Evolutionary conservation across 1,140 invertebrate species (phyloP), one percentile per base, ranked within the genome.

Genomic region (Maconellicoccus hirsutus): DNA sequence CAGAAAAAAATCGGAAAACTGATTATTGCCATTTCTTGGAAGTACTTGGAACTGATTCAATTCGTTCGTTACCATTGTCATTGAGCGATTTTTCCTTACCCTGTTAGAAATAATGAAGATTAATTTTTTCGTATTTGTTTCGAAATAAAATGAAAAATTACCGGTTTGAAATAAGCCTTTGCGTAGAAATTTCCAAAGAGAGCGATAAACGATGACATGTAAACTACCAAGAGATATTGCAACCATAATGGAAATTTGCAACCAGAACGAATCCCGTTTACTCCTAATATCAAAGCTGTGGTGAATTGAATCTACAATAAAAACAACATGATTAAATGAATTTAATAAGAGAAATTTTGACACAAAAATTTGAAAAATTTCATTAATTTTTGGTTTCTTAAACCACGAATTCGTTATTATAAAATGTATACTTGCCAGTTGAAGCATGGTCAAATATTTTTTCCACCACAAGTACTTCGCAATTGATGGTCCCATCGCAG

Each of bases 241-340:
- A 96, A 95, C 93, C 93, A 96, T 23, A 91, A 78, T 0, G 94
- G 93, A 78, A 95, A 96, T 72, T 90, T 87, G 80, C 94, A 96
- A 69, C 89, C 87, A 0, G 86, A 87, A 72, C 86, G 81, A 71
- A 96, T 87, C 19, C 91, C 92, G 77, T 93, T 91, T 22, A 89
- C 82, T 14, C 93, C 92, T 71, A 95, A 84, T 71, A 90, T 81
- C 69, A 95, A 83, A 33, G 92, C 93, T 74, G 86, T 86, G 0
- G 90, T 89, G 81, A 96, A 96, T 81, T 96, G 93, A 74, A 93
- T 88, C 86, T 87, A 77, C 26, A 79, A 81, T 12, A 3, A 33
- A 33, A 33, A 3, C 3, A 33, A 33, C 12, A 33, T 33, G 12
- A 33, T 33, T 6, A 33, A 33, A 33, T 33, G 3, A n/a, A n/a